Percentiles rank a stretch among this genome's conserved stretches.
Evolutionary conservation across 2,113 vertebrate genomes (phyloP).

Genomic region (Pelmatolapia mariae): DNA sequence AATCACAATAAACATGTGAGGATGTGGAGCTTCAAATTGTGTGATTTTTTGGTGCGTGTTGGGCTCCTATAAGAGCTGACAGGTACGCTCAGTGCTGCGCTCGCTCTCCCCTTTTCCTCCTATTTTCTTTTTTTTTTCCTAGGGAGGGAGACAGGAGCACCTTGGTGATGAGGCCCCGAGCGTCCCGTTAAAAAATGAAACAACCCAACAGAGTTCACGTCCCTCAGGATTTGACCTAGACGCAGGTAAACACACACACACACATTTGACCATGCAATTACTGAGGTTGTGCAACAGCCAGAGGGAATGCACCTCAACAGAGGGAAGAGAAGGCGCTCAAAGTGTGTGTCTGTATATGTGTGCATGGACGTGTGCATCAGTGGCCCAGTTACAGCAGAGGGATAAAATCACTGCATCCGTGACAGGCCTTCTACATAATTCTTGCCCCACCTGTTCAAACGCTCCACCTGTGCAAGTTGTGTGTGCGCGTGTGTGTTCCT

Average conservation of each 20-base stretch:
- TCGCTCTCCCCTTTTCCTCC: neutral
- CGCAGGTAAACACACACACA: neutral
- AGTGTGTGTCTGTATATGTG: neutral
- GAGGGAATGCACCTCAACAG: constrained; percentile 19
- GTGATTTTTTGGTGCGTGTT: neutral
- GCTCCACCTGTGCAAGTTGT: constrained; percentile 13
- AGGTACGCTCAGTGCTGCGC: neutral
- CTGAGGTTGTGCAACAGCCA: constrained; percentile 12
- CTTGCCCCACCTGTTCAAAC: constrained; percentile 47
- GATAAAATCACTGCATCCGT: constrained; percentile 37
- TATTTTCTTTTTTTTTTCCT: neutral
- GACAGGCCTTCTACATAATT: constrained; percentile 28
- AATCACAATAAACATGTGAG: neutral
- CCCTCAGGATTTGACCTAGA: constrained; percentile 22
- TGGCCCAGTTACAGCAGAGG: constrained; percentile 54
- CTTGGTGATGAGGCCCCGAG: constrained; percentile 46
- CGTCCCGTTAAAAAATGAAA: constrained; percentile 50
- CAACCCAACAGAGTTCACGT: constrained; percentile 29
- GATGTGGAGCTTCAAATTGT: neutral
- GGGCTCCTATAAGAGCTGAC: neutral
- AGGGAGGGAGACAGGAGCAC: neutral
- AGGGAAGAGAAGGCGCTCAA: neutral
- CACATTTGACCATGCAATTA: constrained; percentile 17
- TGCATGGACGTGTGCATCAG: constrained; percentile 2
- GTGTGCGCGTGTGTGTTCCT: neutral